Evolutionary conservation across 2,888 invertebrate genomes (phyloP), one percentile per base, ranked within the genome.

Genomic region (Lithosia quadra): DNA sequence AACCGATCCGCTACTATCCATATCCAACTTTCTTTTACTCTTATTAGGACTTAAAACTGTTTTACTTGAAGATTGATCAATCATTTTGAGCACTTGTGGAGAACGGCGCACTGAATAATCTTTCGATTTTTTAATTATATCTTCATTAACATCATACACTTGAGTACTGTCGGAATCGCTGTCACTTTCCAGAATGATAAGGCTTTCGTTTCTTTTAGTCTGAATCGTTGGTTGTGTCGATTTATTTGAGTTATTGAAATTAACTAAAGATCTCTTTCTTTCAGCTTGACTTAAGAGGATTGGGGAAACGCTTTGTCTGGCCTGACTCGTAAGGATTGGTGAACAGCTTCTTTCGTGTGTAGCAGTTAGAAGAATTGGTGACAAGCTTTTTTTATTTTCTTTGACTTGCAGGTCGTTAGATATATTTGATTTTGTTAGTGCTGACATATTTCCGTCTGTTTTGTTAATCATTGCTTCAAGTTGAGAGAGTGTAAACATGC

Each of bases 401-500:
- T 68, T 63, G 28, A n/a, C 34, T 43, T 67, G 28, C 28, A 71
- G 36, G 55, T 61, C 61, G 39, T 63, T 70, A n/a, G 66, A 28
- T 60, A 63, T 18, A 53, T 65, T 68, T 0, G 71, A 57, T 59
- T 73, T 63, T 33, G 69, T 72, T 21, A 70, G 65, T 2, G 71
- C 34, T 24, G 84, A 81, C 43, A 75, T 77, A 28, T 82, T 79
- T 34, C 80, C 74, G 58, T 85, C 82, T 18, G 86, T 83, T 83
- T 88, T 90, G 76, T 94, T 94, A 7, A 95, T 92, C 84, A 95
- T 90, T 72, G 94, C 90, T 34, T 95, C 90, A 33, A 94, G 84
- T 83, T 95, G 95, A 15, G 95, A 94, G 66, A 95, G 90, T 4
- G 95, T 91, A 56, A 94, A 88, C 89, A 95, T 88, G 72, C 93